A percentile compares a stretch with the other conserved stretches of the same genome.
These are phyloP conservation scores for Sclerodermus sp. DNA, from an alignment of 2,888 invertebrate species.

Conservation along the genomic window DNA sequence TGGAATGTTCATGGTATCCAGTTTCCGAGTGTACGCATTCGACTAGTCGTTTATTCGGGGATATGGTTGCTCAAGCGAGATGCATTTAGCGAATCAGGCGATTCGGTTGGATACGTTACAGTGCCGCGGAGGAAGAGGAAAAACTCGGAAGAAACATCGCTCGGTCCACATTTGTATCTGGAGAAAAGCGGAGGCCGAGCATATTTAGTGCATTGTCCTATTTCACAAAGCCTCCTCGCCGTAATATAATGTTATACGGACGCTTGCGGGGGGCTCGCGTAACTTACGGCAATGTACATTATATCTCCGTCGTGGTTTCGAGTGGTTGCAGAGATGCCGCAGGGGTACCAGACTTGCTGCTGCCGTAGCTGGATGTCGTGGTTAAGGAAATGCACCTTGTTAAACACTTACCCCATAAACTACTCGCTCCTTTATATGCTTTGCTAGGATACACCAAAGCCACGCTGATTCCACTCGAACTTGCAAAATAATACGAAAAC, in stretches of 20 bases:
- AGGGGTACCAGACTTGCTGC: constrained; percentile 10
- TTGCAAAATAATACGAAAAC: no score
- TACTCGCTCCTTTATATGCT: no score
- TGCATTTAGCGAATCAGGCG: no score
- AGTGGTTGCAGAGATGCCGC: constrained; percentile 17
- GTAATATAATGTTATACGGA: constrained; percentile 38
- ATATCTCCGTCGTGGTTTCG: constrained; percentile 37
- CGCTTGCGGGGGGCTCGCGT: constrained; percentile 20
- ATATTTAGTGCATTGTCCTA: constrained; percentile 45
- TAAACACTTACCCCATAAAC: no score
- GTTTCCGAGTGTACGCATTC: no score
- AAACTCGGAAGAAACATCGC: constrained; percentile 27
- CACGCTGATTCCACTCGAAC: no score
- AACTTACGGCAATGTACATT: constrained; percentile 43
- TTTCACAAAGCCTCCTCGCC: constrained; percentile 36
- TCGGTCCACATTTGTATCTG: constrained; percentile 19
- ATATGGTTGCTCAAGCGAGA: no score
- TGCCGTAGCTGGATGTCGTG: neutral
- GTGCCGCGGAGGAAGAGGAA: no score
- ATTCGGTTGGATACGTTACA: no score
- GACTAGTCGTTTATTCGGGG: no score
- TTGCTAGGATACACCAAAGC: no score
- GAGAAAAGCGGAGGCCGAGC: constrained; percentile 22
- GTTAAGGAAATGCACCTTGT: constrained; percentile 4
- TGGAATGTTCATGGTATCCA: no score